These are phyloP conservation scores for Pyrgilauda ruficollis DNA, from an alignment of 2,113 vertebrate species.

Conservation along the genomic window DNA sequence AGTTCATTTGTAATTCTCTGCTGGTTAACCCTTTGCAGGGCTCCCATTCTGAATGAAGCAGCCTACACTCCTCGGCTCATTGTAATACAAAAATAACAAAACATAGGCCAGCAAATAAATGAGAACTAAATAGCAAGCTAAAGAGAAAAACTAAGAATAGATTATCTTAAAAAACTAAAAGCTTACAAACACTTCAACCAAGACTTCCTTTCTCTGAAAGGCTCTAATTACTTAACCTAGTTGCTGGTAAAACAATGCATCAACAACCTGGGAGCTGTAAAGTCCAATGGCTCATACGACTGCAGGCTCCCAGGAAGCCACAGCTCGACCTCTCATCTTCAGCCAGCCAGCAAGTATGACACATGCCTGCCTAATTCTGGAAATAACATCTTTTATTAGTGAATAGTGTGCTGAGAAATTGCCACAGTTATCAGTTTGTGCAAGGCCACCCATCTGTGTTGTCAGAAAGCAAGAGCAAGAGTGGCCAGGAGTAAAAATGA, in stretches of 20 bases:
- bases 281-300: background rate
- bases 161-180: background rate
- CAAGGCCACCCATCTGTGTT: constrained; percentile 66
- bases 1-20: constrained; percentile 98
- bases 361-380: constrained; percentile 1
- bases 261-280: constrained; percentile 15
- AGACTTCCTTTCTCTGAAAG: background rate
- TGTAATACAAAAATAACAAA: background rate
- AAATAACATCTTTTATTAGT: constrained; percentile 52
- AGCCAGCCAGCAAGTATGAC: background rate
- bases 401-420: constrained; percentile 49
- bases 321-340: background rate
- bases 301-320: background rate
- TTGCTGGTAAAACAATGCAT: constrained; percentile 6
- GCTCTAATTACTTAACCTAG: constrained; percentile 15
- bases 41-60: constrained; percentile 29
- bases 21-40: constrained; percentile 91
- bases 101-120: background rate
- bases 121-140: background rate
- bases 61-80: background rate
- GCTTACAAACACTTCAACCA: background rate
- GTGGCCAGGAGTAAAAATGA: constrained; percentile 56
- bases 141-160: background rate
- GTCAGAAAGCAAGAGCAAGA: constrained; percentile 65
- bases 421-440: constrained; percentile 62